Evolutionary conservation across 2,113 vertebrate genomes (phyloP), one percentile per base, ranked within the genome.

Genomic region (Apodemus speciosus): DNA sequence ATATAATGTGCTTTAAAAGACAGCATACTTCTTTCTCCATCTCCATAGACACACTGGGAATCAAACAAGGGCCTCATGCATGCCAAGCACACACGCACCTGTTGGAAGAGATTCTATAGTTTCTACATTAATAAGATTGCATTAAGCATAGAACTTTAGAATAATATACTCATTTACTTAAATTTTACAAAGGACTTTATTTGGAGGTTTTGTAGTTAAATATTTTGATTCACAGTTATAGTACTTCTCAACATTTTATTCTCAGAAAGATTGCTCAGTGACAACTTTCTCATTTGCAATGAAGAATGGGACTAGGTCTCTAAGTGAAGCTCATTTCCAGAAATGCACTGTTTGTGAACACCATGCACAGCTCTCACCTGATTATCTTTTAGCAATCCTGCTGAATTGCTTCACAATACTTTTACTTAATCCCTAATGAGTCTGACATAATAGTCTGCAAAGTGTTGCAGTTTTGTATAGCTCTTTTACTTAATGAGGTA

Each of bases 401-500:
- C 53, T 75, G 16, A 69, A 66, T 32, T 38, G 27, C 0, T 66
- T 96, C 60, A 49, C n/a, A 10, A 35, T 46, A 94, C 91, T 96
- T 93, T 85, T 72, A 3, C 0, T 94, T 94, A 94, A 91, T 94
- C 46, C 25, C 35, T 92, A 88, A 13, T 68, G 88, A 95, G 43
- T 30, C 35, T 95, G 89, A 84, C 4, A 51, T 13, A 21, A 91
- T 62, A 92, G 23, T 27, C 21, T 93, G 46, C 43, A 97, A 96
- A 91, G 69, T 91, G 75, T 2, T 86, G 16, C 32, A 89, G 40
- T 85, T 90, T 95, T 88, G 58, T 0, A 0, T 40, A 72, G 62
- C 75, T 96, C 87, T 93, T 93, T 77, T 89, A 71, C 81, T 75
- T 97, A 90, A 43, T 88, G 92, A 93, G 87, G 49, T 94, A 94